These are phyloP conservation scores for Bombus pascuorum DNA, from an alignment of 1,140 invertebrate species.

Conservation along the genomic window DNA sequence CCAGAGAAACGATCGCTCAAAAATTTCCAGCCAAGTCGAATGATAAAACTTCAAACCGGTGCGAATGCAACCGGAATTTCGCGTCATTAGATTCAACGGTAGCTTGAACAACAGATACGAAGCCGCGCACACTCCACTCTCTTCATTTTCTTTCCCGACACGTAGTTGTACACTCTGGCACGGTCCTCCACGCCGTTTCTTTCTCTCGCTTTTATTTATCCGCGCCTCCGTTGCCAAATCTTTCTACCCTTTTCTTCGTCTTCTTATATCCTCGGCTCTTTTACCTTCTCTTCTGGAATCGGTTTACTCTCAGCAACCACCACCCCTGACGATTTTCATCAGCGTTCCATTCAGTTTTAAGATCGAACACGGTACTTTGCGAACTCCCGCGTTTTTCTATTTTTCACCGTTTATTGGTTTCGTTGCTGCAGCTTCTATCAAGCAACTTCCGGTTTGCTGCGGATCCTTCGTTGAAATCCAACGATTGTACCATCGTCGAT, in stretches of 20 bases:
- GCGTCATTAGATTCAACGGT: constrained; percentile 75
- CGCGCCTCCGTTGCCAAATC: constrained; percentile 37
- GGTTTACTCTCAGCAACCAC: not conserved
- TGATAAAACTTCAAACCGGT: constrained; percentile 72
- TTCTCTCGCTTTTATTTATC: constrained; percentile 58
- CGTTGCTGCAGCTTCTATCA: too few relatives aligned
- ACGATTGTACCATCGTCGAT: too few relatives aligned
- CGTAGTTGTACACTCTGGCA: constrained; percentile 2
- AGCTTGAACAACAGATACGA: constrained; percentile 70
- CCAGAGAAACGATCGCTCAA: constrained; percentile 36
- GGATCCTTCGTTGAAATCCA: too few relatives aligned
- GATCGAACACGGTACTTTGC: not conserved
- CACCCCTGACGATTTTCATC: constrained; percentile 32
- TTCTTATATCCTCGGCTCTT: not conserved
- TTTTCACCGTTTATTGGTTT: not conserved
- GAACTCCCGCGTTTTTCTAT: not conserved
- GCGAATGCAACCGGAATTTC: constrained; percentile 71
- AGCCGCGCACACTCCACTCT: not conserved
- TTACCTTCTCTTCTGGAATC: not conserved
- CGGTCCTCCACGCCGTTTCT: not conserved
- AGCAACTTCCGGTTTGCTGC: too few relatives aligned
- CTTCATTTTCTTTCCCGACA: constrained; percentile 52
- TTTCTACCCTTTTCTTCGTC: constrained; percentile 5
- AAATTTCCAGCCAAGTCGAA: constrained; percentile 66
- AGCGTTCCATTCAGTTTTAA: constrained; percentile 16